These are phyloP conservation scores for Chiridota heheva DNA, from an alignment of 35 echinoderm and acorn worm genomes.

Conservation along the genomic window DNA sequence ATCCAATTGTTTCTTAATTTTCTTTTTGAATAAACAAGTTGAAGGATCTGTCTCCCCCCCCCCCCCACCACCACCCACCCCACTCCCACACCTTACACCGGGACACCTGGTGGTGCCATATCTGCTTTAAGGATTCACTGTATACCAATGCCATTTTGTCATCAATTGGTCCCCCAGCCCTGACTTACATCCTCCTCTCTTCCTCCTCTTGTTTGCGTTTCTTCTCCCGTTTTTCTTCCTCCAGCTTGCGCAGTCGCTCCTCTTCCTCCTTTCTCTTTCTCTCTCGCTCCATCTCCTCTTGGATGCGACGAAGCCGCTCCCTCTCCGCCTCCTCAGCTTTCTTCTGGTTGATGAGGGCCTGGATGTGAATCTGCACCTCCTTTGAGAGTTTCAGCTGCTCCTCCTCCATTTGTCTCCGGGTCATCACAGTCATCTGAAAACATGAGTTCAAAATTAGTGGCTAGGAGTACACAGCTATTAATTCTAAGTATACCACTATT, in stretches of 20 bases:
- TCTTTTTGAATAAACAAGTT: too few relatives aligned
- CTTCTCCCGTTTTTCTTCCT: constrained; percentile 70
- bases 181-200: constrained; percentile 64
- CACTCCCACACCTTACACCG: too few relatives aligned
- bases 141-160: too few relatives aligned
- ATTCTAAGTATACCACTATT: too few relatives aligned
- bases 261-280: constrained; percentile 71
- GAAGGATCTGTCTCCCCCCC: too few relatives aligned
- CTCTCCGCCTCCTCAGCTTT: constrained; percentile 62
- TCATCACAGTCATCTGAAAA: constrained; percentile 70
- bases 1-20: too few relatives aligned
- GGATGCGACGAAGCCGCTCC: constrained; percentile 51
- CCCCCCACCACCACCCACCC: too few relatives aligned
- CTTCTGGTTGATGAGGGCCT: constrained; percentile 50
- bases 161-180: neutral
- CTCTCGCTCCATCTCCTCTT: constrained; percentile 81
- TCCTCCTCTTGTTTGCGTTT: constrained; percentile 71
- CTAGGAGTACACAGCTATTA: too few relatives aligned
- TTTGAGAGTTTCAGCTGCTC: constrained; percentile 60
- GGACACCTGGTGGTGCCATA: neutral
- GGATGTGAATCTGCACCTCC: constrained; percentile 57
- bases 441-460: neutral
- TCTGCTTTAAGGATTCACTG: neutral
- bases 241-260: constrained; percentile 56
- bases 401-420: constrained; percentile 80